Percentiles rank a stretch among this genome's conserved stretches.
phyloP scores from a whole-genome alignment of 1,140 invertebrate genomes.

The Phthorimaea operculella region DNA sequence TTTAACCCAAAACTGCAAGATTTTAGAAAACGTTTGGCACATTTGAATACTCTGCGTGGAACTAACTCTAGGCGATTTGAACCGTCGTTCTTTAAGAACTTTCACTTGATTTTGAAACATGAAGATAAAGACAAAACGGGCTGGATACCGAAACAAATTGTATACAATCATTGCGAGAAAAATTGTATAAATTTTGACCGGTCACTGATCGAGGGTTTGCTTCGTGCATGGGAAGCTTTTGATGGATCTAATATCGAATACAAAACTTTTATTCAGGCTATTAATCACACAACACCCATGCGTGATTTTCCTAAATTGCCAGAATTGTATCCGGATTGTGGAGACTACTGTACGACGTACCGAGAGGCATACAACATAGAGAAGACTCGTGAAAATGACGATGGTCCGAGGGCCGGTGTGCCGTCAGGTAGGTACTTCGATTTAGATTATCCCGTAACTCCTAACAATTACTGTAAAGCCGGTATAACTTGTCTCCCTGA shows the following conservation, averaged over 20 bases:
- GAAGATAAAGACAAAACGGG: slow-evolving; percentile 32
- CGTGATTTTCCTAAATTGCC: slow-evolving; percentile 23
- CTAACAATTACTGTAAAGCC: slow-evolving; percentile 16
- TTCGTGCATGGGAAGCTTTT: slow-evolving; percentile 22
- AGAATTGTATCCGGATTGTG: slow-evolving; percentile 14
- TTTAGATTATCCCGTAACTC: slow-evolving; percentile 19
- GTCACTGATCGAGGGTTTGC: slow-evolving; percentile 20
- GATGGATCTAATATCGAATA: slow-evolving; percentile 23
- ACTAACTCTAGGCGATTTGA: slow-evolving; percentile 18
- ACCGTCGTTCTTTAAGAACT: slow-evolving; percentile 27
- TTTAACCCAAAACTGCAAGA: slow-evolving; percentile 34
- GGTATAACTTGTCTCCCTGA: slow-evolving; percentile 40
- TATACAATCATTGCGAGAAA: slow-evolving; percentile 22
- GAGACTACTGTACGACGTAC: slow-evolving; percentile 24
- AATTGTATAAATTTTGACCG: slow-evolving; percentile 19
- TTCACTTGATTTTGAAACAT: slow-evolving; percentile 33
- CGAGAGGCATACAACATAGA: slow-evolving; percentile 18
- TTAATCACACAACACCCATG: slow-evolving; percentile 16
- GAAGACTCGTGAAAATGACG: slow-evolving; percentile 13
- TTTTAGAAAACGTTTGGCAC: slow-evolving; percentile 23
- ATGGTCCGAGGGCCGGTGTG: slow-evolving; percentile 14
- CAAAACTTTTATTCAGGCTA: slow-evolving; percentile 19
- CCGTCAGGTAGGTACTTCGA: slow-evolving; percentile 30
- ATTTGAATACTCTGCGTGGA: neutral
- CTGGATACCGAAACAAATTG: slow-evolving; percentile 25